Evolutionary conservation across 2,888 invertebrate species (phyloP).

Genomic region (Scrobipalpa costella): DNA sequence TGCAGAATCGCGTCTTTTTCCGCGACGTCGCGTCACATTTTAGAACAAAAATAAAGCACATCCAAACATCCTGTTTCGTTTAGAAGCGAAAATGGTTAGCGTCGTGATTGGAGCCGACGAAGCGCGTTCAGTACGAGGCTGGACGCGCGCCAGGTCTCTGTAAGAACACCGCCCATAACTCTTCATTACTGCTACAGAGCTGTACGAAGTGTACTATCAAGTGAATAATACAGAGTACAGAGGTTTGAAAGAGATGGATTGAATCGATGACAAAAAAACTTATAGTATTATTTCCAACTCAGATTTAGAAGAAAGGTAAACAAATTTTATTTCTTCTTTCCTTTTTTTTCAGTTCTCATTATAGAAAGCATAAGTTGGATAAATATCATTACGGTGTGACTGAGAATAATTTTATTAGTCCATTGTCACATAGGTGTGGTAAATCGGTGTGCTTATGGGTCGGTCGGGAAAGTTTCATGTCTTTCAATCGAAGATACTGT

Average conservation of each 20-base stretch:
- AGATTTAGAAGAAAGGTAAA: too few species aligned
- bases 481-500: too few species aligned
- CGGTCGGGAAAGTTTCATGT: too few species aligned
- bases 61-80: slow-evolving; percentile 9
- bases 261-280: neutral
- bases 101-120: slow-evolving; percentile 17
- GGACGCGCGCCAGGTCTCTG: slow-evolving; percentile 49
- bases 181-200: slow-evolving; percentile 51
- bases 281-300: neutral
- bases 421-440: too few species aligned
- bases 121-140: slow-evolving; percentile 36
- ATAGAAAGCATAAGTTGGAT: too few species aligned
- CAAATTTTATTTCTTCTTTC: neutral
- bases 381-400: too few species aligned
- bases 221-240: slow-evolving; percentile 2
- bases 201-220: neutral
- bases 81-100: slow-evolving; percentile 6
- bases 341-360: too few species aligned
- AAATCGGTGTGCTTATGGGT: too few species aligned
- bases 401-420: too few species aligned
- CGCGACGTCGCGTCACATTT: slow-evolving; percentile 13
- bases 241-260: neutral
- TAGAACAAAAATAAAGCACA: neutral
- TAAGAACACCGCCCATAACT: slow-evolving; percentile 51
- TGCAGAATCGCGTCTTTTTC: neutral